These are phyloP conservation scores for Lacerta bilineata DNA, from an alignment of 2,797 vertebrate genomes.

Conservation along the genomic window DNA sequence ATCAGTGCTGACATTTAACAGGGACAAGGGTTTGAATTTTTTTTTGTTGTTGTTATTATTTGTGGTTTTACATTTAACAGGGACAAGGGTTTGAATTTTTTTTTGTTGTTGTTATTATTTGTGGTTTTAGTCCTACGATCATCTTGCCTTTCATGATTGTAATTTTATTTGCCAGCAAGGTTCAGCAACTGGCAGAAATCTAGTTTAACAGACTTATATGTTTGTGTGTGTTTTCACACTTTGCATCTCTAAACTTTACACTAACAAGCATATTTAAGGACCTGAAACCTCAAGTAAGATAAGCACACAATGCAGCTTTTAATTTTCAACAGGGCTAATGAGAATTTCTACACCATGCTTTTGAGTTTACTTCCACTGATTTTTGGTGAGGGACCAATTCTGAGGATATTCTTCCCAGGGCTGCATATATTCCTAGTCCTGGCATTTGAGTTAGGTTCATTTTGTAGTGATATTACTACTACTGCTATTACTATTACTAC, in stretches of 20 bases:
- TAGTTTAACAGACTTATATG: slow-evolving; percentile 10
- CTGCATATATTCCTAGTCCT: not conserved
- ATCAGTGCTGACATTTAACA: not conserved
- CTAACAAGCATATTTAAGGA: not conserved
- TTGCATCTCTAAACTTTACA: not conserved
- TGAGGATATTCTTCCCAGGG: slow-evolving; percentile 9
- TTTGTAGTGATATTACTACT: not conserved
- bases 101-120: not conserved
- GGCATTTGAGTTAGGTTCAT: not conserved
- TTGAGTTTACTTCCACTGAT: not conserved
- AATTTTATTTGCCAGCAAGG: slow-evolving; percentile 28
- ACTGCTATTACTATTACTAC: too few species aligned
- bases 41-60: not conserved
- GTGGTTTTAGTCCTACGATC: slow-evolving; percentile 20
- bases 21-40: not conserved
- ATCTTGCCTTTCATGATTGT: slow-evolving; percentile 13
- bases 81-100: not conserved
- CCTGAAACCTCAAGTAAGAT: not conserved
- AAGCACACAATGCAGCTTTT: not conserved
- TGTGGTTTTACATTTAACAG: not conserved
- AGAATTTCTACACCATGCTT: not conserved
- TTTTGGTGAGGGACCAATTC: slow-evolving; percentile 11
- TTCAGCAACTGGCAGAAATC: slow-evolving; percentile 32
- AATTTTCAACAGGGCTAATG: slow-evolving; percentile 5
- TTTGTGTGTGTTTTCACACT: not conserved